phyloP scores from a whole-genome alignment of 1,140 invertebrate species.

The Drosophila leontia region DNA sequence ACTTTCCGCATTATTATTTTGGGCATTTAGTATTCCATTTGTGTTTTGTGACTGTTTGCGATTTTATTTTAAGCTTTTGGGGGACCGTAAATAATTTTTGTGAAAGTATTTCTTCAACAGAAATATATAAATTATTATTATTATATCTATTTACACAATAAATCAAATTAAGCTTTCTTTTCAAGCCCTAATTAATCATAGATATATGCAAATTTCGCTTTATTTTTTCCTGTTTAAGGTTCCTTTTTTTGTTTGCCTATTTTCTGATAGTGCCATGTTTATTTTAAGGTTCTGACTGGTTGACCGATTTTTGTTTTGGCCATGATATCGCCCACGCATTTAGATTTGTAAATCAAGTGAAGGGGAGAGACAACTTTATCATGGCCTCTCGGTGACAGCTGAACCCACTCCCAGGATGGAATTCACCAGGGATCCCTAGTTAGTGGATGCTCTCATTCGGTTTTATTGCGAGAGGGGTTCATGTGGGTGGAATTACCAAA shows the following conservation, averaged over 20 bases:
- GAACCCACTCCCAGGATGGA: conserved; percentile 52
- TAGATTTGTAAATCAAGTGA: conserved; percentile 59
- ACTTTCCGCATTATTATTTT: not conserved
- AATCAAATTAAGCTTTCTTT: not conserved
- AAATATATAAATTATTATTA: not conserved
- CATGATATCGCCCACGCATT: conserved; percentile 17
- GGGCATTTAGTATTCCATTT: conserved; percentile 6
- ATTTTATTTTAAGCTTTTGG: not conserved
- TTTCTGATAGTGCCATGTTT: conserved; percentile 5
- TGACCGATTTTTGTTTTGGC: conserved; percentile 9
- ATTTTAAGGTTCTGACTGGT: conserved; percentile 5
- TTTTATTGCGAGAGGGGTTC: conserved; percentile 28
- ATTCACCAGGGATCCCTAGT: conserved; percentile 22
- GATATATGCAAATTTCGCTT: not conserved
- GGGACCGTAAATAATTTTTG: too few species aligned
- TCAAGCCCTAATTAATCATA: not conserved
- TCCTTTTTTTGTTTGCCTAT: not conserved
- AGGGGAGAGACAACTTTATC: conserved; percentile 58
- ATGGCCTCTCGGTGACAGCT: conserved; percentile 57
- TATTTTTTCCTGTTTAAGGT: not conserved
- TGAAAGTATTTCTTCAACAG: not conserved
- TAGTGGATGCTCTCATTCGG: conserved; percentile 30
- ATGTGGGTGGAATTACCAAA: conserved; percentile 2
- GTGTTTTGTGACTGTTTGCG: not conserved
- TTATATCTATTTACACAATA: not conserved